Percentiles rank a stretch among this genome's conserved stretches.
Evolutionary conservation across 2,888 invertebrate genomes (phyloP).

Genomic region (Allophyes oxyacanthae): DNA sequence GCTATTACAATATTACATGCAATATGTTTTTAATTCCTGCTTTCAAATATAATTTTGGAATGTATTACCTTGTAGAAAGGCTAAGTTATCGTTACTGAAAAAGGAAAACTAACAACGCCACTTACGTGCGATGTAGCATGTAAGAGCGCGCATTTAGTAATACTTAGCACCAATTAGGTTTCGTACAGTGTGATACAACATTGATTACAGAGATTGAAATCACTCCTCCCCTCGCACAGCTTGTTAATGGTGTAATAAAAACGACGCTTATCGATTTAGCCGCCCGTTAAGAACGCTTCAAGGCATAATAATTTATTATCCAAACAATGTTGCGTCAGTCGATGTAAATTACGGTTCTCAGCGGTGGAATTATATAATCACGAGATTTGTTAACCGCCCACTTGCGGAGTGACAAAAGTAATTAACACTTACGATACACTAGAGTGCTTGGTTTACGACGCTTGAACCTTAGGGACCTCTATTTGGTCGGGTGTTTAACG

Average conservation of each 20-base stretch:
- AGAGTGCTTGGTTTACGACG: conserved; percentile 79
- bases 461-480: conserved; percentile 74
- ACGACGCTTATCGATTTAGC: conserved; percentile 86
- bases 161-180: conserved; percentile 59
- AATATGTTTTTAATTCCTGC: too few relatives aligned
- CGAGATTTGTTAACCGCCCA: conserved; percentile 83
- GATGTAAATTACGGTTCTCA: conserved; percentile 82
- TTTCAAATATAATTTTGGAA: too few relatives aligned
- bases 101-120: too few relatives aligned
- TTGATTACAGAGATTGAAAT: conserved; percentile 87
- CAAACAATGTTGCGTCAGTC: conserved; percentile 83
- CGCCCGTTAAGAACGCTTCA: conserved; percentile 82
- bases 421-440: conserved; percentile 87
- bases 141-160: conserved; percentile 52
- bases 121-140: conserved; percentile 21
- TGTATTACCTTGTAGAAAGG: too few relatives aligned
- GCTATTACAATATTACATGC: too few relatives aligned
- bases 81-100: too few relatives aligned
- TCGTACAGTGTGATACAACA: conserved; percentile 54
- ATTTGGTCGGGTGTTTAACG: conserved; percentile 70
- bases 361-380: conserved; percentile 78
- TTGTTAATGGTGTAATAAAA: conserved; percentile 88
- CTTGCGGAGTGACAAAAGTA: conserved; percentile 85
- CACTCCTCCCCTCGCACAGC: conserved; percentile 79
- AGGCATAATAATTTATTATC: conserved; percentile 85